Base-by-base conservation (phyloP, 2,113 vertebrate genomes). In the Bufo bufo region DNA sequence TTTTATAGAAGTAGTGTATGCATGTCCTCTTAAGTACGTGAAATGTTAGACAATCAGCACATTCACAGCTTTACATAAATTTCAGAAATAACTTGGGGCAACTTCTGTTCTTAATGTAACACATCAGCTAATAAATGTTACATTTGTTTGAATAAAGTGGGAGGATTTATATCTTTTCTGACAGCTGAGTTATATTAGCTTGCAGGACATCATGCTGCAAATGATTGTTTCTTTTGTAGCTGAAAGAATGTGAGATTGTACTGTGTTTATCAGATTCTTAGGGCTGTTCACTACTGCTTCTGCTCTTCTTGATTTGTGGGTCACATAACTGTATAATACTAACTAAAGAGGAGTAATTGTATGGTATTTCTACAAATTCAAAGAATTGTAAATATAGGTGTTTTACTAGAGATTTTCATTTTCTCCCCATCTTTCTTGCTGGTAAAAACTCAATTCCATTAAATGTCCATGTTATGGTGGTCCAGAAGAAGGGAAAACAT, bases 101-200 rank as follows among this genome's bases (percentile, higher is more conserved):
- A 54, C 77, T 33, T 54, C 49, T 78, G 77, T 56, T 77, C 75
- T 77, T 52, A 77, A 52, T 77, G 49, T 23, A 78, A 78, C 77
- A 78, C 50, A 78, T 54, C 77, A 78, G 49, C 77, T 78, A 52
- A 78, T 78, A 78, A 78, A 54, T 78, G 77, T 54, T 78, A 78
- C 50, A 78, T 78, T 78, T 78, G 77, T 56, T 23, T n/a, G 77
- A 78, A 78, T 56, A 78, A 78, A 78, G 56, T 78, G n/a, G 50
- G n/a, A 78, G 77, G 77, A 78, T 78, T 54, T 78, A n/a, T 78
- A 78, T 56, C n/a, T 78, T 75, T 75, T 50, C 45, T 78, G 49
- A 78, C 77, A 56, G 49, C 5, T 20, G 4, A 54, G 19, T 78
- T 78, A 78, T 23, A 78, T 78, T 56, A 56, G 77, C 77, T 52